phyloP scores from a whole-genome alignment of 1,140 invertebrate genomes.

The Dendroctonus ponderosae region DNA sequence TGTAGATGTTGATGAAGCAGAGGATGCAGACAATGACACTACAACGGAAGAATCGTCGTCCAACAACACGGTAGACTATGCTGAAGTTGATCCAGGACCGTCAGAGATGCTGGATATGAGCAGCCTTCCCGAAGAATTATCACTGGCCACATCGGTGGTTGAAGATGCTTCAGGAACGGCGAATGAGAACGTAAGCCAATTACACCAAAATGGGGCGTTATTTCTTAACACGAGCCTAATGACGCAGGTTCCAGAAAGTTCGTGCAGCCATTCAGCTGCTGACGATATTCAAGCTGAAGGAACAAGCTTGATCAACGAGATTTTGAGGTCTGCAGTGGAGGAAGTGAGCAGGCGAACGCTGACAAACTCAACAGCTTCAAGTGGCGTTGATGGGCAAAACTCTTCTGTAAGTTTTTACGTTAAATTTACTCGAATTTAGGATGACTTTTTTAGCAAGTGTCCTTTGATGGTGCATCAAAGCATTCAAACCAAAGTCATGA shows the following conservation, averaged over 20 bases:
- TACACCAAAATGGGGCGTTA: no score
- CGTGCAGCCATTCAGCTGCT: no score
- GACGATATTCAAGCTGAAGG: neutral
- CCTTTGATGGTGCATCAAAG: no score
- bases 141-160: neutral
- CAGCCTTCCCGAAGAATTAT: conserved; percentile 32
- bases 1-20: conserved; percentile 43
- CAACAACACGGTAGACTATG: conserved; percentile 32
- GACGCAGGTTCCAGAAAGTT: no score
- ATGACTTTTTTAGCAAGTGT: no score
- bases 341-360: neutral
- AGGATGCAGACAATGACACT: conserved; percentile 38
- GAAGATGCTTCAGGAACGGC: neutral
- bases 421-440: no score
- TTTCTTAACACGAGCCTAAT: no score
- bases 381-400: neutral
- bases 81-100: conserved; percentile 33
- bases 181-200: neutral
- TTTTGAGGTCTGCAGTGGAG: neutral
- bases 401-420: no score
- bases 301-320: neutral
- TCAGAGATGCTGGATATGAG: conserved; percentile 31
- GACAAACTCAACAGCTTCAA: neutral
- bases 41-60: conserved; percentile 19
- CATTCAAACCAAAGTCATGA: no score